Evolutionary conservation across 2,888 invertebrate genomes (phyloP), one percentile per base, ranked within the genome.

Genomic region (Pristionchus japonicus): DNA sequence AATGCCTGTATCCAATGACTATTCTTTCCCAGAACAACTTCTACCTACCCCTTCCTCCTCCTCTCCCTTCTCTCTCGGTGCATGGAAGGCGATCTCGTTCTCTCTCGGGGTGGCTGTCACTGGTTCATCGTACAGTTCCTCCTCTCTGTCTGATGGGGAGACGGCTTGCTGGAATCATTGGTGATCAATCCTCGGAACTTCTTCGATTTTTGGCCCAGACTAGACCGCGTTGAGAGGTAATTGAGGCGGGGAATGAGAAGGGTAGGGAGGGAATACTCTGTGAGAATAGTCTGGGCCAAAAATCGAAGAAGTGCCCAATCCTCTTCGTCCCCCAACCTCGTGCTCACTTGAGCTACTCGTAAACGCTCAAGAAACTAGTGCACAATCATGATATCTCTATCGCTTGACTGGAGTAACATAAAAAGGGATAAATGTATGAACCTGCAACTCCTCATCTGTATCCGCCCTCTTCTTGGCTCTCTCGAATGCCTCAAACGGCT

Each of bases 41-140:
- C 52, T 23, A 2, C 52, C 23, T 23, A 57, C 52, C 52, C 64
- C 31, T 11, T 31, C 64, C 31, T 70, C 70, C 23, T 43, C 77
- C 27, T 77, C 77, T 17, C n/a, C 77, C 13, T 23, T 43, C n/a
- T 27, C 34, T 34, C 47, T 40, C 43, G 77, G 43, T 47, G 77
- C 77, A 27, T 77, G 77, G 43, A 77, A 77, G 1, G 77, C 77
- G 27, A 77, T 77, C 13, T 77, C 77, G n/a, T 47, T 77, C 27
- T 77, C 77, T 23, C 27, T 43, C 3, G 34, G n/a, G 6, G 37
- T 3, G 0, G 77, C 77, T 27, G 77, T 43, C 43, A 47, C 47
- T 3, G 47, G 9, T 1, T 77, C 77, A 15, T 77, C 77, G 77
- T 77, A 77, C 43, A 77, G 27, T 43, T 77, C 77, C 43, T 77